These are phyloP conservation scores for Thecocarcelia acutangulata DNA, from an alignment of 2,888 invertebrate genomes.

Conservation along the genomic window DNA sequence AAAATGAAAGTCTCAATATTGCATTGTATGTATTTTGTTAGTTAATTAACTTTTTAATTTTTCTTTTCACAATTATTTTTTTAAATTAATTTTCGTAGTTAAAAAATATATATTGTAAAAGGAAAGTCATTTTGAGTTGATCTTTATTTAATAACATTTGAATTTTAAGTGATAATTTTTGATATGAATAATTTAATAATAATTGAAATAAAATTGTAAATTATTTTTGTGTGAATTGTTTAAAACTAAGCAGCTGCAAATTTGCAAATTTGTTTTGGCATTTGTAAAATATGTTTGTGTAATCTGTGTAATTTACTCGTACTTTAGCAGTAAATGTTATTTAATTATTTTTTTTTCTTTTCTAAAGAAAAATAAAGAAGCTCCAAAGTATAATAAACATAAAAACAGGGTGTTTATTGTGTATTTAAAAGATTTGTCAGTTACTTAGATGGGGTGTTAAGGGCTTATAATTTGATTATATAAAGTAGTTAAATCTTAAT, in stretches of 20 bases:
- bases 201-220: conserved; percentile 48
- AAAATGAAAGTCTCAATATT: conserved; percentile 45
- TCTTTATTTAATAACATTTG: conserved; percentile 11
- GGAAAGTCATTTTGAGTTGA: conserved; percentile 1
- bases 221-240: conserved; percentile 55
- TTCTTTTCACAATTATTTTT: conserved; percentile 23
- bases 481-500: no score
- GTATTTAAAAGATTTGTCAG: background rate
- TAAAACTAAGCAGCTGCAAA: conserved; percentile 34
- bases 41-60: conserved; percentile 32
- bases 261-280: conserved; percentile 35
- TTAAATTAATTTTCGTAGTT: conserved; percentile 1
- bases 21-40: conserved; percentile 45
- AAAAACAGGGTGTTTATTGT: background rate
- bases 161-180: conserved; percentile 25
- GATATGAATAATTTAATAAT: conserved; percentile 24
- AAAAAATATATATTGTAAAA: conserved; percentile 1
- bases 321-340: conserved; percentile 56
- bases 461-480: no score
- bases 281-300: conserved; percentile 61
- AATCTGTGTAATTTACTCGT: conserved; percentile 52
- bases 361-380: conserved; percentile 50
- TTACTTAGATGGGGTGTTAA: no score
- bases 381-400: conserved; percentile 62
- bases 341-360: conserved; percentile 45